Conservation (phyloP, 2,888 invertebrate genomes). For the Phaedon cochleariae region DNA sequence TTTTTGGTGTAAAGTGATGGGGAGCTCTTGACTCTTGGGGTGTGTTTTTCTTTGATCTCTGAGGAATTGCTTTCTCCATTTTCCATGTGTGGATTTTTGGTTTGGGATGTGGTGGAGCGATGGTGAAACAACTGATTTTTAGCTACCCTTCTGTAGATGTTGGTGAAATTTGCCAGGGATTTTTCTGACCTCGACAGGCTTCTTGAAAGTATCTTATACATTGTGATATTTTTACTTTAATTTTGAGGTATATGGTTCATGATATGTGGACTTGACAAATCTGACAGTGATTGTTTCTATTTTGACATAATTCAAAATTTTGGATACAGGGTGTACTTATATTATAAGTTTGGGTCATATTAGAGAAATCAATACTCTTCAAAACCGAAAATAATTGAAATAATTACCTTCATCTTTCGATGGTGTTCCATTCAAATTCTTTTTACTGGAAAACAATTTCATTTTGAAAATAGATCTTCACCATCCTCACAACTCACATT, state of each 20-base stretch:
- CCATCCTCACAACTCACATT: too few species aligned
- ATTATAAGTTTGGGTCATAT: too few species aligned
- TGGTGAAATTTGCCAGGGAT: constrained; percentile 32
- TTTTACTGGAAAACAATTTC: too few species aligned
- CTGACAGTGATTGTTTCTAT: constrained; percentile 28
- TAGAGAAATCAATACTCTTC: too few species aligned
- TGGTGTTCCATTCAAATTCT: too few species aligned
- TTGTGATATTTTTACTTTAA: constrained; percentile 42
- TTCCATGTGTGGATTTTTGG: constrained; percentile 3
- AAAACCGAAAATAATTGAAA: too few species aligned
- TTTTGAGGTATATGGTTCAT: constrained; percentile 40
- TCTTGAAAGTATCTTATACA: constrained; percentile 44
- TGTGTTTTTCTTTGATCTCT: neutral
- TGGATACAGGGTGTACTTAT: too few species aligned
- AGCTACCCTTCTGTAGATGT: constrained; percentile 36
- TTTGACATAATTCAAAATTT: too few species aligned
- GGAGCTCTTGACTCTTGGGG: neutral
- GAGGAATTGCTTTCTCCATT: neutral
- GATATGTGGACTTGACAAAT: constrained; percentile 39
- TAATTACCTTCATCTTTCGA: too few species aligned
- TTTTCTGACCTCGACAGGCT: constrained; percentile 39
- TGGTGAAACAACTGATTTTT: constrained; percentile 11
- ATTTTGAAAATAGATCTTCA: too few species aligned
- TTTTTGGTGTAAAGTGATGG: neutral
- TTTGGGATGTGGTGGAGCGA: neutral